Conservation (phyloP, 2,888 invertebrate genomes). For the Carterocephalus palaemon region DNA sequence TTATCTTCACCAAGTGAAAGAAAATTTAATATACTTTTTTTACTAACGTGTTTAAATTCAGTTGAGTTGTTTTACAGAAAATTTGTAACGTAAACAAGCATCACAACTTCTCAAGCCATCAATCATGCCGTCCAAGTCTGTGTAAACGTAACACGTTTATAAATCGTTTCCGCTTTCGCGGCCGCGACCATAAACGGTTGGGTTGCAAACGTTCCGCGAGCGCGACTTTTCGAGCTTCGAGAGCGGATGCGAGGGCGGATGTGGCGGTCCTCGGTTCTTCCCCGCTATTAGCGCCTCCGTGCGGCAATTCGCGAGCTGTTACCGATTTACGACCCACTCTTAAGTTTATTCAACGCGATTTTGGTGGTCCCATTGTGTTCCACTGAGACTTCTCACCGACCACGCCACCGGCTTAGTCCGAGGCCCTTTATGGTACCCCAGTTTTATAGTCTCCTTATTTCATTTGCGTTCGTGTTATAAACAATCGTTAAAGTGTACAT, state of each 20-base stretch:
- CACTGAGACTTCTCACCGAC: slow-evolving; percentile 51
- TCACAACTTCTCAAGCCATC: not conserved
- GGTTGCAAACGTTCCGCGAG: slow-evolving; percentile 18
- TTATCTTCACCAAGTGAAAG: too few relatives aligned
- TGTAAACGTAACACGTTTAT: slow-evolving; percentile 7
- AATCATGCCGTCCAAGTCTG: slow-evolving; percentile 7
- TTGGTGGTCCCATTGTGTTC: slow-evolving; percentile 76
- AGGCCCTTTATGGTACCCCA: slow-evolving; percentile 58
- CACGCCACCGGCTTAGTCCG: slow-evolving; percentile 49
- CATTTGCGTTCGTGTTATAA: slow-evolving; percentile 58
- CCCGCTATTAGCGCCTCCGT: slow-evolving; percentile 72
- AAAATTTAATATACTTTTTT: too few relatives aligned
- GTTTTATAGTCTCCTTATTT: slow-evolving; percentile 64
- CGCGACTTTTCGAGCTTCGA: slow-evolving; percentile 43
- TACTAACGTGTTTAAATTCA: too few relatives aligned
- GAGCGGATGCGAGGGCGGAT: slow-evolving; percentile 75
- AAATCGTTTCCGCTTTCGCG: slow-evolving; percentile 17
- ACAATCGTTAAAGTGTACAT: slow-evolving; percentile 46
- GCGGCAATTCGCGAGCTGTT: slow-evolving; percentile 74
- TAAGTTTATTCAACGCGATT: slow-evolving; percentile 68
- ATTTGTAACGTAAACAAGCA: too few relatives aligned
- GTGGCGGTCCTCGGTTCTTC: slow-evolving; percentile 52
- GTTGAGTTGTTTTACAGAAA: too few relatives aligned
- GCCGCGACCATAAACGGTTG: slow-evolving; percentile 20
- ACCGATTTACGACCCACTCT: slow-evolving; percentile 74